These are phyloP conservation scores for Pygoscelis adeliae DNA, from an alignment of 2,113 vertebrate species.

Conservation along the genomic window DNA sequence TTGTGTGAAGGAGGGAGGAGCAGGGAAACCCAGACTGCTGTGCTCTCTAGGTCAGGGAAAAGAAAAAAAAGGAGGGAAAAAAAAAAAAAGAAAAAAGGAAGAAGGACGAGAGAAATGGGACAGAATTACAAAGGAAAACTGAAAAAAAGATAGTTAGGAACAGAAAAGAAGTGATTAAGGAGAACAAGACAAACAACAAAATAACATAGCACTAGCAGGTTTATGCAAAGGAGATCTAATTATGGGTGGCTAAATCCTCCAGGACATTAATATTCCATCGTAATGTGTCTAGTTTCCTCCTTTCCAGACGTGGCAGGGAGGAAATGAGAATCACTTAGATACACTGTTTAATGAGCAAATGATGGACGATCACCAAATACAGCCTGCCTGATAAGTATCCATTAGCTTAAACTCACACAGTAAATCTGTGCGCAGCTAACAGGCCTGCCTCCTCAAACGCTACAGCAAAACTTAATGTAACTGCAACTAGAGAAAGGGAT, in stretches of 20 bases:
- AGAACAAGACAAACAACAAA: constrained; percentile 38
- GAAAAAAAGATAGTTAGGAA: neutral
- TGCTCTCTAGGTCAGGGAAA: constrained; percentile 40
- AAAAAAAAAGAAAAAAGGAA: neutral
- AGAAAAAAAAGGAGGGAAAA: neutral
- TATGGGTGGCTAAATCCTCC: constrained; percentile 42
- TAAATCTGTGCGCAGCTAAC: constrained; percentile 42
- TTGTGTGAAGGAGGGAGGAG: constrained; percentile 49
- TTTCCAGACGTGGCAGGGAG: constrained; percentile 67
- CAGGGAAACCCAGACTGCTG: constrained; percentile 26
- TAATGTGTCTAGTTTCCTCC: constrained; percentile 71
- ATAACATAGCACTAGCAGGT: constrained; percentile 48
- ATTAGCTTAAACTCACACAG: constrained; percentile 62
- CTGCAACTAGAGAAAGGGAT: neutral
- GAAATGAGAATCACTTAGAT: constrained; percentile 69
- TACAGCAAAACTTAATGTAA: neutral
- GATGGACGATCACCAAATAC: constrained; percentile 69
- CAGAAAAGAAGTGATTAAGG: constrained; percentile 25
- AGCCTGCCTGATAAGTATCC: constrained; percentile 66
- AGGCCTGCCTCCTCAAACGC: neutral
- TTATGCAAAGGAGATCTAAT: constrained; percentile 65
- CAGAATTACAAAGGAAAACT: constrained; percentile 1
- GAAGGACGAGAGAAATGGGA: neutral
- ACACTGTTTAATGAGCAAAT: constrained; percentile 73
- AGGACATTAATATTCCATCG: constrained; percentile 70